phyloP scores from a whole-genome alignment of 2,888 invertebrate species.

The Lasioglossum oenotherae region DNA sequence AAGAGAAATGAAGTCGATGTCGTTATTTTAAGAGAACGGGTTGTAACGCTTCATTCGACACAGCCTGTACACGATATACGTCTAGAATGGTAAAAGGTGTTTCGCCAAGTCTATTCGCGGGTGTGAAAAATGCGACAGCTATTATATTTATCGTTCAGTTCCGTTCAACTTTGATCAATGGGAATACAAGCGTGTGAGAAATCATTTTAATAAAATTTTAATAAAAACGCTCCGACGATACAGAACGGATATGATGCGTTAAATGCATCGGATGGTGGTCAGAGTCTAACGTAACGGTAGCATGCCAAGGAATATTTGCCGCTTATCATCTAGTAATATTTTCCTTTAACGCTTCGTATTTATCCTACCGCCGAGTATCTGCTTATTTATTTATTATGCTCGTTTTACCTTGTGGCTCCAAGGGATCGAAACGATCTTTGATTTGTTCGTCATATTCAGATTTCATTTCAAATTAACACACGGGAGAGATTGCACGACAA shows the following conservation, averaged over 20 bases:
- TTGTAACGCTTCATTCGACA: not conserved
- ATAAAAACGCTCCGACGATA: not conserved
- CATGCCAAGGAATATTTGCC: constrained; percentile 70
- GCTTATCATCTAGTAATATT: constrained; percentile 65
- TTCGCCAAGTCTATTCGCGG: constrained; percentile 15
- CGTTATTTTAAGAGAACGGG: not conserved
- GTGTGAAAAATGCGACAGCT: constrained; percentile 64
- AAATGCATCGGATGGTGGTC: constrained; percentile 71
- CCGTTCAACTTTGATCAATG: not conserved
- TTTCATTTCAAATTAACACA: not conserved
- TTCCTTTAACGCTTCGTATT: constrained; percentile 57
- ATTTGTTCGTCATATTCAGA: not conserved
- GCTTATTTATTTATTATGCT: constrained; percentile 43
- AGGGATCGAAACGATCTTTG: constrained; percentile 13
- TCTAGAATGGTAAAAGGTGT: constrained; percentile 16
- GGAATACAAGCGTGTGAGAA: not conserved
- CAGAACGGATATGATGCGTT: not conserved
- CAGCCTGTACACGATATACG: not conserved
- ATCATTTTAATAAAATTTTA: not conserved
- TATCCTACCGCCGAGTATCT: constrained; percentile 48
- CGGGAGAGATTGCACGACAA: constrained; percentile 22
- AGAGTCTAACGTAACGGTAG: constrained; percentile 78
- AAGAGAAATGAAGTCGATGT: not conserved
- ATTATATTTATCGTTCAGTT: not conserved
- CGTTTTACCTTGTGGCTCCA: constrained; percentile 13